Base-by-base conservation (phyloP, 2,797 vertebrate species). In the Lagocephalus sceleratus region DNA sequence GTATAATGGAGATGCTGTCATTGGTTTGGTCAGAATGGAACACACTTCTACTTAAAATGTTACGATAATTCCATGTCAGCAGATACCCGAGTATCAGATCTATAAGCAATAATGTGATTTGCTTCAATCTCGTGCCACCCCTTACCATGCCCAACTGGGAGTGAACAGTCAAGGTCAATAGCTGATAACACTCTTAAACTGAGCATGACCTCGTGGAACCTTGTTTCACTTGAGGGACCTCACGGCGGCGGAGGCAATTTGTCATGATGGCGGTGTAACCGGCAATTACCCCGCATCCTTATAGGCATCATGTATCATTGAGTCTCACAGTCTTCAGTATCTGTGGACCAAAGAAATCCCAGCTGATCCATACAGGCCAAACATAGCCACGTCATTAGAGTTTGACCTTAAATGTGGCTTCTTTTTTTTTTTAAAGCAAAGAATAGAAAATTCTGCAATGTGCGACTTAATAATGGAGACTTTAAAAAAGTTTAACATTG, bases 261-360 rank as follows among this genome's bases (percentile, higher is more conserved):
- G 76, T 90, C 87, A 88, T 81, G 54, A 76, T 83, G 68, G 32
- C 67, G 66, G 78, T 20, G 66, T 85, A 85, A 77, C 79, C 68
- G 6, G 75, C 85, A 88, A 90, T 90, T 88, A 87, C 81, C 83
- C 81, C 35, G 73, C 51, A 75, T 85, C 82, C 76, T 81, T 85
- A 80, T 72, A 75, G 84, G 79, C 76, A 78, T 81, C 75, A 83
- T 87, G 86, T 83, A 85, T 88, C 85, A 86, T 78, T 86, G 82
- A 85, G 81, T 85, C 68, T 61, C 74, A 17, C 78, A 48, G 78
- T 76, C 32, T 14, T 35, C 32, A 35, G 67, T 81, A 68, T 83
- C 80, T 69, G 61, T 63, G 85, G 84, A 83, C 82, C 66, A 64
- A 49, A 57, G 67, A 67, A 77, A 82, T 78, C 81, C 83, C 85